Evolutionary conservation across 2,113 vertebrate species (phyloP).

Genomic region (Steatornis caripensis): DNA sequence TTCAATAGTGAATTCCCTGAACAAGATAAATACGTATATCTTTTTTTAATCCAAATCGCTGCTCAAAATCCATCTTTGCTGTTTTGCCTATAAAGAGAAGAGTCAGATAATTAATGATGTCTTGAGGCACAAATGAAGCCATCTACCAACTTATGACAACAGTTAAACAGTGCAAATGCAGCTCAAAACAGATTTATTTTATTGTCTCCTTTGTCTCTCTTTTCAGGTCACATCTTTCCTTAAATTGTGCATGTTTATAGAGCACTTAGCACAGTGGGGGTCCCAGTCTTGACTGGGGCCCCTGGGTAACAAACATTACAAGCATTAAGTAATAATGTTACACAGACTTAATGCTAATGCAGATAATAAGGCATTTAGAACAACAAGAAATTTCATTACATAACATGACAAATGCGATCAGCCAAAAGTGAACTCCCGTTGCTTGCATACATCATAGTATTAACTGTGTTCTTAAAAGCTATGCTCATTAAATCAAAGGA

Average conservation of each 20-base stretch:
- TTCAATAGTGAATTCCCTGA: neutral
- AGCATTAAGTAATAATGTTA: neutral
- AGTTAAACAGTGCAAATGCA: neutral
- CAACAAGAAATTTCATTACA: neutral
- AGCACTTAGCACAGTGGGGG: neutral
- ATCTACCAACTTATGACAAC: neutral
- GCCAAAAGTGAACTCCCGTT: neutral
- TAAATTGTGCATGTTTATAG: neutral
- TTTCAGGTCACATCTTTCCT: neutral
- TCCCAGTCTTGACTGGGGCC: neutral
- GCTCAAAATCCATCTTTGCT: neutral
- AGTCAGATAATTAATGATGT: neutral
- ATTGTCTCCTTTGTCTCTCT: neutral
- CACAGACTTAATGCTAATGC: neutral
- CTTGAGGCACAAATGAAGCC: neutral
- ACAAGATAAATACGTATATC: neutral
- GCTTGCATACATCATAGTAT: neutral
- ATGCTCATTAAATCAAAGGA: neutral
- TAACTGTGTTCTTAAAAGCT: neutral
- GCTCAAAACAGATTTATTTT: neutral
- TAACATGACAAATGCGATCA: neutral
- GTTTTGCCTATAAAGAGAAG: neutral
- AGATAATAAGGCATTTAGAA: neutral
- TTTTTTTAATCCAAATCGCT: neutral
- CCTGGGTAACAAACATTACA: neutral